Base-by-base conservation (phyloP, 1,140 invertebrate species). In the Ceratosolen fusciceps region DNA sequence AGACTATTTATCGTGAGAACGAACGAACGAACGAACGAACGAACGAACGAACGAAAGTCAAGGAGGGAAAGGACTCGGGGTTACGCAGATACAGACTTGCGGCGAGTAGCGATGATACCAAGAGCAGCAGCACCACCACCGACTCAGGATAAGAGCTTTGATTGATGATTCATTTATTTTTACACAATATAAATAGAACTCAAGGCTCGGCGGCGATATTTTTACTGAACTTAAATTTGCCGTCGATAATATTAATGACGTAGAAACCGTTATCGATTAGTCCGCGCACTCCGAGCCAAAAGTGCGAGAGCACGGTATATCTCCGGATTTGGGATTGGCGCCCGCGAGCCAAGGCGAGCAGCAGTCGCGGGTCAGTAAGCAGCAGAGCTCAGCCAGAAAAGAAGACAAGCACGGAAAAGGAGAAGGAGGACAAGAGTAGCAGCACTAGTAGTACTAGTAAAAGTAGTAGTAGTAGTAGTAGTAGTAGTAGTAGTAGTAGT, bases 131-230 rank as follows among this genome's bases (percentile, higher is more conserved):
- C n/a, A n/a, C n/a, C n/a, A n/a, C n/a, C 19, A 62, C 16, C 10
- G n/a, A 29, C 8, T 14, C 9, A 14, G 56, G 26, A 60, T 26
- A 12, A 60, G 24, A 12, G 16, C 3, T 60, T 60, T 26, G 26
- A 31, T 60, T 14, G 26, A 62, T 62, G 60, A 62, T 62, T 62
- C 31, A 62, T 62, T 62, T 19, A 62, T 37, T 65, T 62, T 65
- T 65, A 31, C 31, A 37, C 16, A 37, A 16, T 9, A 65, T 65
- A 65, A 65, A 65, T 65, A 37, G 8, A 65, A 65, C 31, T 65
- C 60, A 65, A 65, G 26, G 14, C 31, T 7, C n/a, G 37, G 14
- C 19, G 34, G n/a, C 2, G 4, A 37, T 37, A 21, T 62, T 62
- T 65, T 26, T 65, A 37, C n/a, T 16, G 19, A 7, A 65, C 19